Evolutionary conservation across 2,797 vertebrate species (phyloP), one percentile per base, ranked within the genome.

Genomic region (Takifugu ocellatus): DNA sequence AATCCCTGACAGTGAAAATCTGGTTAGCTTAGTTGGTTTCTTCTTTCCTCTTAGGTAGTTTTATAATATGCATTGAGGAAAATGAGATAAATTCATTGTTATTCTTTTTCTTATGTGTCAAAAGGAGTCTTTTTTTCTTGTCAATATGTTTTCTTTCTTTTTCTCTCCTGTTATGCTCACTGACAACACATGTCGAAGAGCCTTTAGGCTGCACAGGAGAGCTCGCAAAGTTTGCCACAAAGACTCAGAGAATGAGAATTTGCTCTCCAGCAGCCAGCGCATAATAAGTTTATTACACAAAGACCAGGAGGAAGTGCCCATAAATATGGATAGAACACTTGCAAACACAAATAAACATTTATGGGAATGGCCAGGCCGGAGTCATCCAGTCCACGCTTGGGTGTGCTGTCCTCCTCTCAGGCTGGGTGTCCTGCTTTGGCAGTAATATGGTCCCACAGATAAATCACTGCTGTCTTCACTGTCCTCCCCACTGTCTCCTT

Each of bases 191-290:
- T 36, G 61, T 74, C 72, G 66, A 82, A 83, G 57, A 63, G 63
- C 66, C 79, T 42, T 51, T 54, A 53, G 69, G 64, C 49, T 27
- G 56, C 3, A 25, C 72, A 59, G 49, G 36, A 68, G 74, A 72
- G 79, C 63, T 67, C 67, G 59, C 26, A 53, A 68, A 77, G 77
- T 80, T 86, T 84, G 83, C 81, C 71, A 70, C 79, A 55, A 51
- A 64, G 51, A 59, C 51, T 64, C 53, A 45, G 65, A 56, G 66
- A 60, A 42, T 51, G 66, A 26, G 49, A 61, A 64, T 77, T 68
- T 68, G 51, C 53, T 29, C 61, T 69, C 63, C 61, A 59, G 59
- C 59, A 52, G 62, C 27, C 59, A 25, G 58, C 42, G 17, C 64
- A 70, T 78, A 76, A 76, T 69, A 74, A 76, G 68, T 82, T 84